These are phyloP conservation scores for Dryobotodes eremita DNA, from an alignment of 2,888 invertebrate species.

Conservation along the genomic window DNA sequence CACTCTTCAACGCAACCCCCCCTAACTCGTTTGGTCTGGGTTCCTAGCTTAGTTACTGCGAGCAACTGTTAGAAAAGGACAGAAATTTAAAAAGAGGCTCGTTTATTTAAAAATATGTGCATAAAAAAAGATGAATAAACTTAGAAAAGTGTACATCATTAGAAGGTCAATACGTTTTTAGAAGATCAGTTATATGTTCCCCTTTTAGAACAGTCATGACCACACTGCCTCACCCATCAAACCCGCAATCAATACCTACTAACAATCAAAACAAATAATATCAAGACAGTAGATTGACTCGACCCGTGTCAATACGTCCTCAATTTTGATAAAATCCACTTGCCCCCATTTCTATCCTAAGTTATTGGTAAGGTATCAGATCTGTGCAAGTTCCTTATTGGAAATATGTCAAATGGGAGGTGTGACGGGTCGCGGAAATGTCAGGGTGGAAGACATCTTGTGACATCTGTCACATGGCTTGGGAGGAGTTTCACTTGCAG, in stretches of 20 bases:
- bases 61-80: not conserved
- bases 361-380: constrained; percentile 68
- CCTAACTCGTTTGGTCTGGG: not conserved
- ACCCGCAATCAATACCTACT: not conserved
- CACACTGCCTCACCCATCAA: not conserved
- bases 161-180: not conserved
- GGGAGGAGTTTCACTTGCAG: constrained; percentile 51
- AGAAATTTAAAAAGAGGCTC: not conserved
- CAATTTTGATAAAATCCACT: constrained; percentile 64
- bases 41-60: not conserved
- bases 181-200: not conserved
- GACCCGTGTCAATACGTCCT: constrained; percentile 59
- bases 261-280: constrained; percentile 34
- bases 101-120: not conserved
- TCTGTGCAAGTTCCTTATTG: constrained; percentile 69
- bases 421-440: constrained; percentile 75
- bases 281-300: constrained; percentile 22
- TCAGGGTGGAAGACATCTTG: constrained; percentile 57
- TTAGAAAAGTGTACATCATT: not conserved
- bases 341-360: constrained; percentile 57
- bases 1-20: too few relatives aligned
- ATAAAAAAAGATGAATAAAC: too few relatives aligned
- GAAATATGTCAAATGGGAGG: constrained; percentile 74
- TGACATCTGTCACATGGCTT: constrained; percentile 72
- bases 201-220: not conserved